Evolutionary conservation across 1,140 invertebrate species (phyloP), one percentile per base, ranked within the genome.

Genomic region (Carposina sasakii): DNA sequence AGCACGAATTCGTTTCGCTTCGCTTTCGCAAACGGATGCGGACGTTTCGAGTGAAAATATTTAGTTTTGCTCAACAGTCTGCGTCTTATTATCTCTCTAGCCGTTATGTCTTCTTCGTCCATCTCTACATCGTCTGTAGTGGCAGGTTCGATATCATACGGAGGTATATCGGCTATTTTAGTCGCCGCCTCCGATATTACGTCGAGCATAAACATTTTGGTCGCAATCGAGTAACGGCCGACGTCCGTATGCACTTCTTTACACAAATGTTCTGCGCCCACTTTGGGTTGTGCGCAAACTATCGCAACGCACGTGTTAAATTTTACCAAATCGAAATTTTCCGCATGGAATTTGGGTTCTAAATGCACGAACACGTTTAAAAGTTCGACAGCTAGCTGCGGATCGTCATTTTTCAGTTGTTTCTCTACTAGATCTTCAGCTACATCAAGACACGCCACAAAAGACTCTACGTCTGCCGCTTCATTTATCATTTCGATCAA

Each of bases 171-270:
- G 0, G 93, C 90, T 1, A 96, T 83, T 58, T 87, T 86, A 58
- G 87, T 89, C 0, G 92, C 93, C 2, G 92, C 83, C 55, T 89
- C 88, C 0, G 88, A 85, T 9, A 96, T 65, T 1, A 95, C 87
- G 61, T 95, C 91, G 0, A 97, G 72, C 69, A 97, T 94, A 6
- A 95, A 88, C 22, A 96, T 79, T 45, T 94, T 89, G 10, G 93
- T 90, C 1, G 89, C 84, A 9, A 96, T 87, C 0, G 91, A 91
- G 67, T 96, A 94, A 55, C 89, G 89, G 1, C 89, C 87, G 1
- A 90, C 61, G 24, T 91, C 90, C 0, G 90, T 88, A 66, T 96
- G 94, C 63, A 97, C 94, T 64, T 96, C 86, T 39, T 81, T 82
- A 42, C 91, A 91, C 0, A 98, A 64, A 81, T 92, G 92, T 40